Percentiles rank a stretch among this genome's conserved stretches.
These are phyloP conservation scores for Drosophila pachea DNA, from an alignment of 1,140 invertebrate genomes.

Conservation along the genomic window DNA sequence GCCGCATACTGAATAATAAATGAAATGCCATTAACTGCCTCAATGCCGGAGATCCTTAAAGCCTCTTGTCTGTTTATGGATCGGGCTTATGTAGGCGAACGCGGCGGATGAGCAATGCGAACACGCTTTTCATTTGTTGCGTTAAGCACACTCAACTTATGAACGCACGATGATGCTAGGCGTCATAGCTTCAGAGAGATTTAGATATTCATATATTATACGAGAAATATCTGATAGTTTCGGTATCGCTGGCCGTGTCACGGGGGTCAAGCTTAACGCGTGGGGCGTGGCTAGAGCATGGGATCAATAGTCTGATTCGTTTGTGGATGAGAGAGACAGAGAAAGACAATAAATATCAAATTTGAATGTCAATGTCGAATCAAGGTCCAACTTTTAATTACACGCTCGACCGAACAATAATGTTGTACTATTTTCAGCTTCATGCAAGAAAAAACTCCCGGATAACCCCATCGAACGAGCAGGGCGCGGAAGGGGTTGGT, in stretches of 20 bases:
- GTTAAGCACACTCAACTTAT: conserved; percentile 3
- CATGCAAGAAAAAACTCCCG: too few species aligned
- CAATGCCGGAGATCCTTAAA: conserved; percentile 33
- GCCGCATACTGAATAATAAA: conserved; percentile 36
- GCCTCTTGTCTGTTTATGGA: conserved; percentile 21
- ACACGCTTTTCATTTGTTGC: background rate
- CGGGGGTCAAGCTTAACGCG: too few species aligned
- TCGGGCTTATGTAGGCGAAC: conserved; percentile 19
- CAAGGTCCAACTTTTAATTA: conserved; percentile 66
- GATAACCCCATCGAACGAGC: too few species aligned
- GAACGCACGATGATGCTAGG: conserved; percentile 11
- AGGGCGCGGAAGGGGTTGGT: too few species aligned
- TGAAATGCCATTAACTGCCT: conserved; percentile 24
- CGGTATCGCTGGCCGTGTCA: conserved; percentile 25
- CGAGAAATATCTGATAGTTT: too few species aligned
- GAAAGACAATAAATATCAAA: conserved; percentile 36
- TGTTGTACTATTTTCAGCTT: too few species aligned
- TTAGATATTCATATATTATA: too few species aligned
- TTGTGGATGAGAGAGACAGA: conserved; percentile 39
- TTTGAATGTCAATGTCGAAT: conserved; percentile 73
- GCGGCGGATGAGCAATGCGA: conserved; percentile 52
- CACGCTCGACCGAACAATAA: background rate
- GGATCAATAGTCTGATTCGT: too few species aligned
- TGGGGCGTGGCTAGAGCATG: conserved; percentile 18
- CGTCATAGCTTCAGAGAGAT: conserved; percentile 18